Percentiles rank a stretch among this genome's conserved stretches.
Evolutionary conservation across 2,113 vertebrate genomes (phyloP).

Genomic region (Hemicordylus capensis): DNA sequence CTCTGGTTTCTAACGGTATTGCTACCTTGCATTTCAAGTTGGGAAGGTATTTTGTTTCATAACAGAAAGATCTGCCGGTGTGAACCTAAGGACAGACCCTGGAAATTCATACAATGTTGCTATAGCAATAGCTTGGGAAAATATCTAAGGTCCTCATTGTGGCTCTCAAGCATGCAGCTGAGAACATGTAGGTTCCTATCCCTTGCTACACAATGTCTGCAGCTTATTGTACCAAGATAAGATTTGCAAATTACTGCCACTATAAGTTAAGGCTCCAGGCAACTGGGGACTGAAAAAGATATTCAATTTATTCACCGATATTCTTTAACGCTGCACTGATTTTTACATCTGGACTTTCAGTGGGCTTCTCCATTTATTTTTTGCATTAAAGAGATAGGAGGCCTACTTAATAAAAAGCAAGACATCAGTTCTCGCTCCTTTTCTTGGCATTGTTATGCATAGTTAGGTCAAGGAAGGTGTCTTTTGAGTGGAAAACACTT

Average conservation of each 20-base stretch:
- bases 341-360: constrained; percentile 22
- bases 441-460: constrained; percentile 29
- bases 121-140: constrained; percentile 74
- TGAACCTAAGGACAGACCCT: constrained; percentile 66
- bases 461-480: constrained; percentile 25
- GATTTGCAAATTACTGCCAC: constrained; percentile 60
- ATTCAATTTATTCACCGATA: constrained; percentile 20
- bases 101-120: constrained; percentile 71
- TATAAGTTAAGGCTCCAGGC: constrained; percentile 37
- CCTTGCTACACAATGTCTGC: constrained; percentile 58
- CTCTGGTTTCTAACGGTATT: neutral
- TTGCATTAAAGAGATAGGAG: constrained; percentile 30
- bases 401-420: constrained; percentile 30
- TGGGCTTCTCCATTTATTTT: constrained; percentile 20
- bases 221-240: constrained; percentile 46
- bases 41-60: constrained; percentile 68
- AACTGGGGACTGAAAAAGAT: constrained; percentile 44
- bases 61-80: constrained; percentile 69
- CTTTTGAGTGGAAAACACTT: constrained; percentile 15
- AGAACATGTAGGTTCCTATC: constrained; percentile 50
- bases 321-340: constrained; percentile 28
- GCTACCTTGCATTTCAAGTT: constrained; percentile 52
- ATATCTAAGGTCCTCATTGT: constrained; percentile 50
- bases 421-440: constrained; percentile 28
- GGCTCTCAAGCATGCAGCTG: constrained; percentile 50